Conservation (phyloP, 2,888 invertebrate genomes). For the Parelbella ahira region DNA sequence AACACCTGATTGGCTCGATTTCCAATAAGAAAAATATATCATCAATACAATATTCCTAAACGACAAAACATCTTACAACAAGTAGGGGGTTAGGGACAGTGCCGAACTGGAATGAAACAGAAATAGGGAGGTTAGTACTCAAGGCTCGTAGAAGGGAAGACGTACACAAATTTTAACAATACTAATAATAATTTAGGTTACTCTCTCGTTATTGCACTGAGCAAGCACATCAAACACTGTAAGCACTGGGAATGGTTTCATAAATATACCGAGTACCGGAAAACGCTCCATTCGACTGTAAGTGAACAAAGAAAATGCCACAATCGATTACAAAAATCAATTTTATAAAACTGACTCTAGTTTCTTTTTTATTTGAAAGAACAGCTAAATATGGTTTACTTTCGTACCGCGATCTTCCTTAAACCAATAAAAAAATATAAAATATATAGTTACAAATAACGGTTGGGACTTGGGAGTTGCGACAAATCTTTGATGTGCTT, state of each 20-base stretch:
- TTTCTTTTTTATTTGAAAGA: too few species aligned
- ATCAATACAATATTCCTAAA: constrained; percentile 39
- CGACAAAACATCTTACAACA: constrained; percentile 34
- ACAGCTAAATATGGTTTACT: too few species aligned
- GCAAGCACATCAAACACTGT: constrained; percentile 13
- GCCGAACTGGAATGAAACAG: constrained; percentile 48
- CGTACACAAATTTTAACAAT: constrained; percentile 31
- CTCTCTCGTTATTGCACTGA: constrained; percentile 9
- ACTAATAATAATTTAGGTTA: constrained; percentile 12
- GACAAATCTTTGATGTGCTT: background rate
- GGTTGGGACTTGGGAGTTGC: too few species aligned
- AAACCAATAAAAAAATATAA: too few species aligned
- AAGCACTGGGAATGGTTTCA: too few species aligned
- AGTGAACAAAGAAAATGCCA: too few species aligned
- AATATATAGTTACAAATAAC: too few species aligned
- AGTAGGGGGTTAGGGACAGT: constrained; percentile 34
- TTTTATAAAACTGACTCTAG: too few species aligned
- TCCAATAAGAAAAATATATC: constrained; percentile 22
- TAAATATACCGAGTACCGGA: too few species aligned
- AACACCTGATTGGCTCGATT: constrained; percentile 20
- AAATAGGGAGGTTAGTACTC: constrained; percentile 30
- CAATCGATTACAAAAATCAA: too few species aligned
- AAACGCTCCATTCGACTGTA: too few species aligned
- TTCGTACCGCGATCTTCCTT: too few species aligned
- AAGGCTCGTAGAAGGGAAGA: constrained; percentile 24